Conservation (phyloP, 2,888 invertebrate species). For the Hololepta plana region DNA sequence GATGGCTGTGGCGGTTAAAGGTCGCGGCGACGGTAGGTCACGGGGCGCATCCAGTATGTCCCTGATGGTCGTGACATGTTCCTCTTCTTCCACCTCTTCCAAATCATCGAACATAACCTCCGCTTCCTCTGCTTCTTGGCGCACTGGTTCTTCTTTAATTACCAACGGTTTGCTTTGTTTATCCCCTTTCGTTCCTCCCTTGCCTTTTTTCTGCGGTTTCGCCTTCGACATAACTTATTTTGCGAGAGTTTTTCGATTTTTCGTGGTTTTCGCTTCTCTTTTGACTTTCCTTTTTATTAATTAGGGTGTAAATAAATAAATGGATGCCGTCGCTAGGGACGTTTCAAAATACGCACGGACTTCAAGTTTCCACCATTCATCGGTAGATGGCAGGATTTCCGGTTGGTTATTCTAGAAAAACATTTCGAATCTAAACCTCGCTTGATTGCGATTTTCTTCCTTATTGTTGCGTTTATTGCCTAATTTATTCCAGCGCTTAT, state of each 20-base stretch:
- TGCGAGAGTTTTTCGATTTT: background rate
- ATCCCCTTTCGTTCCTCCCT: conserved; percentile 3
- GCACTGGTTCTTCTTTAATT: conserved; percentile 2
- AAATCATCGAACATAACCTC: conserved; percentile 5
- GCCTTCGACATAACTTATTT: background rate
- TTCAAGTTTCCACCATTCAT: too few species aligned
- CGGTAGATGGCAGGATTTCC: too few species aligned
- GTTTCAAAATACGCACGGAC: too few species aligned
- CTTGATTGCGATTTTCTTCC: too few species aligned
- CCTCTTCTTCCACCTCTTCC: conserved; percentile 15
- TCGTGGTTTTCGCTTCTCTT: background rate
- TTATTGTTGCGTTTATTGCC: too few species aligned
- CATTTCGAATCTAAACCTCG: too few species aligned
- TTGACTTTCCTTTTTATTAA: too few species aligned
- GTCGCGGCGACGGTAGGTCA: conserved; percentile 6
- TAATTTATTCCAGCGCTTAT: too few species aligned
- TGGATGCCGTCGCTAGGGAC: too few species aligned
- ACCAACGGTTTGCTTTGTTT: too few species aligned
- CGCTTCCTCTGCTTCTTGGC: background rate
- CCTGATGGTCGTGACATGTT: conserved; percentile 18
- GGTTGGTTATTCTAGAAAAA: too few species aligned
- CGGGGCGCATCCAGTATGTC: conserved; percentile 21
- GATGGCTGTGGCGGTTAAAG: background rate
- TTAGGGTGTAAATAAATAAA: too few species aligned
- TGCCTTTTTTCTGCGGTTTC: background rate